These are phyloP conservation scores for Seriola dumerili DNA, from an alignment of 2,113 vertebrate species.

Conservation along the genomic window DNA sequence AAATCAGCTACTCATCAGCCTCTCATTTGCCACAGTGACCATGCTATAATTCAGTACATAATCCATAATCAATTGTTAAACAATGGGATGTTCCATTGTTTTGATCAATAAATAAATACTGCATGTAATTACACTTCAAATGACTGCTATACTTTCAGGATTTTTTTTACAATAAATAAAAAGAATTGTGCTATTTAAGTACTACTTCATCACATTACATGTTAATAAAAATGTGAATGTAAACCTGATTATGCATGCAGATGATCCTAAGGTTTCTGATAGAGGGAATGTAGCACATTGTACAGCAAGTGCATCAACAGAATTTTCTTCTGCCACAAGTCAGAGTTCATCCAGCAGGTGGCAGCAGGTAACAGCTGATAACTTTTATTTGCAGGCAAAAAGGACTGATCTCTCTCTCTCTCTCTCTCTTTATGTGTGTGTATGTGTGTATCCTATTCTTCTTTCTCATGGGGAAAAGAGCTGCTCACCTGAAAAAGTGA, in stretches of 20 bases:
- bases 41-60: not conserved
- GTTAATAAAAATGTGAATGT: no score
- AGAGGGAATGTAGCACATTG: no score
- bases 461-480: not conserved
- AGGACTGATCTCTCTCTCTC: no score
- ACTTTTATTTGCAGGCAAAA: not conserved
- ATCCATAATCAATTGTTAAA: not conserved
- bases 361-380: constrained; percentile 7
- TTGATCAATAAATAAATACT: not conserved
- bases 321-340: not conserved
- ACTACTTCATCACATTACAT: no score
- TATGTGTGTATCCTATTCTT: not conserved
- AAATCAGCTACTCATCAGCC: not conserved
- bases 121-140: not conserved
- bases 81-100: not conserved
- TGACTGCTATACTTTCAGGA: no score
- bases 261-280: not conserved
- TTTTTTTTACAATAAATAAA: no score
- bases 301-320: not conserved
- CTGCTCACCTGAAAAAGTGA: not conserved
- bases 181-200: no score
- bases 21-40: not conserved
- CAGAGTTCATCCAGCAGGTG: constrained; percentile 42
- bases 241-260: no score
- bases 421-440: not conserved